Evolutionary conservation across 2,113 vertebrate species (phyloP).

Genomic region (Burhinus bistriatus): DNA sequence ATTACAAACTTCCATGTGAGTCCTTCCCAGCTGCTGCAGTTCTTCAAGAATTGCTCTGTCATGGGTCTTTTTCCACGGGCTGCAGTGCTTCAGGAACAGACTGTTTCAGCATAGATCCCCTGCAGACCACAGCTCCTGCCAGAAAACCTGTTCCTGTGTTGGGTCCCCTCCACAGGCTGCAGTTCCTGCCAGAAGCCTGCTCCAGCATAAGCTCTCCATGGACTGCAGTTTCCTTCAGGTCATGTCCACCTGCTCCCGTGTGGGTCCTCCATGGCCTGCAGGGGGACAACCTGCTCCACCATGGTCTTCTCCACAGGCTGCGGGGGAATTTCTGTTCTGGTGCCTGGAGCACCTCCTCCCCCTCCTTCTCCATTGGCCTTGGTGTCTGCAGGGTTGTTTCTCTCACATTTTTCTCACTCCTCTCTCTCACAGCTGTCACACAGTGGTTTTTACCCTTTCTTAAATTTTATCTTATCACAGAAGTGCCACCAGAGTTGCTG

Average conservation of each 20-base stretch:
- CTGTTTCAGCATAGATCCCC: neutral
- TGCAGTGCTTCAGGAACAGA: neutral
- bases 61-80: neutral
- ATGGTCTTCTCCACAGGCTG: neutral
- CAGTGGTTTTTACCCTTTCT: neutral
- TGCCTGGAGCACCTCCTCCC: rapidly evolving
- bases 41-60: neutral
- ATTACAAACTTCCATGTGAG: rapidly evolving
- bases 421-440: neutral
- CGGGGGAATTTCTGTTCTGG: neutral
- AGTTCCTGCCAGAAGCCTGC: neutral
- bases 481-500: neutral
- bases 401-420: neutral
- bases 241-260: neutral
- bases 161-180: rapidly evolving
- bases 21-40: neutral
- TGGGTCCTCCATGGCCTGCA: neutral
- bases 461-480: neutral
- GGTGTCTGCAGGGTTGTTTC: neutral
- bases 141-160: neutral
- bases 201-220: rapidly evolving
- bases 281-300: neutral
- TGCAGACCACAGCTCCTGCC: neutral
- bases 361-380: neutral
- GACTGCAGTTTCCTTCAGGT: neutral